Base-by-base conservation (phyloP, 2,888 invertebrate genomes). In the Onchidella celtica region DNA sequence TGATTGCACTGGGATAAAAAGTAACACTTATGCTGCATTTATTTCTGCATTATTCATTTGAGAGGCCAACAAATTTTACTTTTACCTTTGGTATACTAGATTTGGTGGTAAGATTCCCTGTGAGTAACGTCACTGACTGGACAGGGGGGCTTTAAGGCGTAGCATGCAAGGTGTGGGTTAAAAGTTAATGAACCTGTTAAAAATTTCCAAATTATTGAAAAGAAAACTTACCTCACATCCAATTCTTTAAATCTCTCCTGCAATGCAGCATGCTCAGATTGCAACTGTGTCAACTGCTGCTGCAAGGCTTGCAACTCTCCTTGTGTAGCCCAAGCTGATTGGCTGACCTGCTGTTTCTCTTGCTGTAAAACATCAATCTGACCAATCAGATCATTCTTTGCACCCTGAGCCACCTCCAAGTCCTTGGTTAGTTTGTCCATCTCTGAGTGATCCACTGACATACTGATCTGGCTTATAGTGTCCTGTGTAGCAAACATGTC, bases 361-460 rank as follows among this genome's bases (percentile, higher is more conserved):
- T 89, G 88, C 63, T 89, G 86, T 57, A 89, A 80, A 1, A 87
- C 87, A n/a, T 88, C 88, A 74, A 89, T 85, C 70, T 85, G 88
- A 24, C 87, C 89, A 29, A 79, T 82, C 9, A 89, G 82, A 9
- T 88, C 88, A 38, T 87, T 85, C 9, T 86, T 84, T 0, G 85
- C 79, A 75, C 85, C 87, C 65, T 89, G 88, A 1, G 88, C 87
- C 3, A 85, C 81, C 34, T 84, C 86, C 17, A 88, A 84, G 69
- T 89, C 88, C 32, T 86, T 87, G 21, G 85, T 83, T 38, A 88
- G 82, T 9, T 85, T 85, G 32, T 87, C 87, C 24, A 87, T 70
- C 29, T 88, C 88, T 27, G 82, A 76, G 11, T 82, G 73, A 63
- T 79, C 76, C 9, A 81, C 59, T 27, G 81, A 81, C 2, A 81